Evolutionary conservation across 2,797 vertebrate genomes (phyloP).

Genomic region (Urosaurus nigricauda): DNA sequence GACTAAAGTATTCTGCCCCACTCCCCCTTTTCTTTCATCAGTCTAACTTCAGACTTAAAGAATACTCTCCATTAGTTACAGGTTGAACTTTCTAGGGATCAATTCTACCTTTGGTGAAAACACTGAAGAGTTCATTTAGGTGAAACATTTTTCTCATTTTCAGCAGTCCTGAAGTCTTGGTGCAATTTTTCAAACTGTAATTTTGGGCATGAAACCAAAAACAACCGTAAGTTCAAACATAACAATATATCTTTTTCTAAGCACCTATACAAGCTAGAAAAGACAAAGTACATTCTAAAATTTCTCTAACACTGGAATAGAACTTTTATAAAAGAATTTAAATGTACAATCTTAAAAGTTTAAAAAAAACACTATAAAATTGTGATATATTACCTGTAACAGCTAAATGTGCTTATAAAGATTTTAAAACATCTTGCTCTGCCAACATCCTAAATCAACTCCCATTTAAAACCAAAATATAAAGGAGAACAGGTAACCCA

Average conservation of each 20-base stretch:
- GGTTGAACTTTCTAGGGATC: background rate
- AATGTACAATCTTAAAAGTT: background rate
- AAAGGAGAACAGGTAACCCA: background rate
- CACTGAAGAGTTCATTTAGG: background rate
- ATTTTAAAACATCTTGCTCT: background rate
- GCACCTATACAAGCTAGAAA: background rate
- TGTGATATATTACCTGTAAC: background rate
- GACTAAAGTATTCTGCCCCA: background rate
- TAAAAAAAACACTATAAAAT: background rate
- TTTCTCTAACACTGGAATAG: background rate
- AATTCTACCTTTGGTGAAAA: background rate
- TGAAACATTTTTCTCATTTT: background rate
- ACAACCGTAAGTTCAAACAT: background rate
- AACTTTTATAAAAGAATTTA: background rate
- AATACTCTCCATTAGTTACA: background rate
- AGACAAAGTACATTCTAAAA: background rate
- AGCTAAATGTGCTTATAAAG: conserved; percentile 1
- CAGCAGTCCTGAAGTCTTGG: background rate
- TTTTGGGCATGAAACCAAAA: background rate
- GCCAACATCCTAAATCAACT: background rate
- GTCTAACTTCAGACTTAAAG: background rate
- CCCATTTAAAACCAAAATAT: background rate
- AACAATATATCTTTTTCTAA: background rate
- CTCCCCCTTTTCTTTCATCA: background rate
- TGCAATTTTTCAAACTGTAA: background rate